Evolutionary conservation across 2,888 invertebrate species (phyloP).

Genomic region (Cosmia trapezina): DNA sequence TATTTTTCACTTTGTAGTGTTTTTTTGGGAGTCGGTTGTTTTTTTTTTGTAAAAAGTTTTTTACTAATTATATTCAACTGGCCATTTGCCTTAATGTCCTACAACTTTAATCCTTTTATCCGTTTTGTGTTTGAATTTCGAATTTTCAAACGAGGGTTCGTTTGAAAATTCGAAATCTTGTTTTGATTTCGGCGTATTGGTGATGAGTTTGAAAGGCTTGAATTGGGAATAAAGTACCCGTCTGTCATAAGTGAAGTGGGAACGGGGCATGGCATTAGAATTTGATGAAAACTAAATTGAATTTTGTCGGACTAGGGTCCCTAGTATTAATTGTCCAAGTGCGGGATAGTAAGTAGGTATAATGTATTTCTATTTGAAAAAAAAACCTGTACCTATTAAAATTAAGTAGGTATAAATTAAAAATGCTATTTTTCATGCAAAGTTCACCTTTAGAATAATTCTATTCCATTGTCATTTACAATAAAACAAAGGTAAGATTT

Average conservation of each 20-base stretch:
- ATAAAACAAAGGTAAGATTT: not conserved
- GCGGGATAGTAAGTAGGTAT: not conserved
- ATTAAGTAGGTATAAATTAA: not conserved
- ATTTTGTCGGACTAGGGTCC: not conserved
- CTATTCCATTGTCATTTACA: not conserved
- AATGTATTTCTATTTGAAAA: not conserved
- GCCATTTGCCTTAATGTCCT: slow-evolving; percentile 40
- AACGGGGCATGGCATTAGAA: slow-evolving; percentile 2
- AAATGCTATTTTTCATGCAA: not conserved
- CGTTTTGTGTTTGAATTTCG: slow-evolving; percentile 41
- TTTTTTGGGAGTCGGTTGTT: too few species aligned
- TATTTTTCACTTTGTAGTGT: too few species aligned
- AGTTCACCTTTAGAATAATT: not conserved
- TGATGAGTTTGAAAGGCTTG: slow-evolving; percentile 32
- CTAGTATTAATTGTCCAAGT: too few species aligned
- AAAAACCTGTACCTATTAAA: not conserved
- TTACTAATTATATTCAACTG: slow-evolving; percentile 52
- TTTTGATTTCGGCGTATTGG: slow-evolving; percentile 32
- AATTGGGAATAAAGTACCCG: slow-evolving; percentile 28
- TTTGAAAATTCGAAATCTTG: too few species aligned
- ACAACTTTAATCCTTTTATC: slow-evolving; percentile 50
- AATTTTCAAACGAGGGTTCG: slow-evolving; percentile 48
- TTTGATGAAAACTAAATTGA: slow-evolving; percentile 32
- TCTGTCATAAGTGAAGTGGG: slow-evolving; percentile 31
- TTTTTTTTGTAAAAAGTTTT: too few species aligned